phyloP scores from a whole-genome alignment of 2,888 invertebrate species.

The Carabus problematicus region DNA sequence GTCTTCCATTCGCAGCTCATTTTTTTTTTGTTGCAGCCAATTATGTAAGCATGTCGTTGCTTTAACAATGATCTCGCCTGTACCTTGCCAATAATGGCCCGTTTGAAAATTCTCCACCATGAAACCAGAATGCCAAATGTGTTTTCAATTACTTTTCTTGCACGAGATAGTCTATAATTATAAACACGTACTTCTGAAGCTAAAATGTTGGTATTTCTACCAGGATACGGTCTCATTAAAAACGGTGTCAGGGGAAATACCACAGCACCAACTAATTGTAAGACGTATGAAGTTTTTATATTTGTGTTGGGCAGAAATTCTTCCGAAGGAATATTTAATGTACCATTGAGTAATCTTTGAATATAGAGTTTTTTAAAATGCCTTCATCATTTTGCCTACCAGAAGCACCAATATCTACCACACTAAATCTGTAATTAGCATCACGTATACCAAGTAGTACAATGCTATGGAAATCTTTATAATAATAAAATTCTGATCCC shows the following conservation, averaged over 20 bases:
- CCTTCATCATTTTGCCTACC: too few species aligned
- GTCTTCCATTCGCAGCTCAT: neutral
- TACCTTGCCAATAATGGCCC: slow-evolving; percentile 10
- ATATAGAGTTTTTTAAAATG: too few species aligned
- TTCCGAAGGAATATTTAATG: neutral
- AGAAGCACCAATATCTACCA: too few species aligned
- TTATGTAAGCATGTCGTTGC: slow-evolving; percentile 19
- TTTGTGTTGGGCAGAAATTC: slow-evolving; percentile 29
- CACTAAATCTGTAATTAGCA: too few species aligned
- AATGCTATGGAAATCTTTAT: too few species aligned
- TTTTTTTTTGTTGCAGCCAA: slow-evolving; percentile 13
- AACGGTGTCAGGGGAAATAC: slow-evolving; percentile 47
- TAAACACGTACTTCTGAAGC: neutral
- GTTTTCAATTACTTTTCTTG: too few species aligned
- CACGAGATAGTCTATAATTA: slow-evolving; percentile 13
- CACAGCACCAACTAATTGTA: slow-evolving; percentile 48
- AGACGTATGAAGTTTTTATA: slow-evolving; percentile 44
- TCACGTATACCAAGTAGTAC: too few species aligned
- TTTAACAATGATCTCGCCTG: slow-evolving; percentile 6
- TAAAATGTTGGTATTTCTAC: slow-evolving; percentile 42
- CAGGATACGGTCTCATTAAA: slow-evolving; percentile 47
- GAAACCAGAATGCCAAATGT: slow-evolving; percentile 15
- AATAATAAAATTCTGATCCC: too few species aligned
- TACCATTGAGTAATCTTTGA: too few species aligned
- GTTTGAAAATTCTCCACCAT: neutral